A percentile compares a stretch with the other conserved stretches of the same genome.
phyloP scores from a whole-genome alignment of 2,113 vertebrate species.

The Myrmecobius fasciatus region DNA sequence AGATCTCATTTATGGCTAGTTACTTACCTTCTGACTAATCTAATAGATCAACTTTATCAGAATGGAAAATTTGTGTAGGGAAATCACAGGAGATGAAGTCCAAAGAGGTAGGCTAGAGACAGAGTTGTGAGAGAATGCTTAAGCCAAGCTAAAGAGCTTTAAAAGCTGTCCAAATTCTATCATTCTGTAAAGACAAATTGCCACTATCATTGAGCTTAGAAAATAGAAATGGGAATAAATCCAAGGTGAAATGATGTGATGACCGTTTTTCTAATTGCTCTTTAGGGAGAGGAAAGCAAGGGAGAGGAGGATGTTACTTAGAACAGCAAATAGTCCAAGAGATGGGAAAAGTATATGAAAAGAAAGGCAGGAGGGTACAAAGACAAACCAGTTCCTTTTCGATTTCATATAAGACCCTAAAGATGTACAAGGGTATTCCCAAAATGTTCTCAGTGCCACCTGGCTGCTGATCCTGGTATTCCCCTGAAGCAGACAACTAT shows the following conservation, averaged over 20 bases:
- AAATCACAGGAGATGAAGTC: not conserved
- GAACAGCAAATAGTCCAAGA: conserved; percentile 46
- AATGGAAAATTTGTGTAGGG: not conserved
- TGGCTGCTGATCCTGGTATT: not conserved
- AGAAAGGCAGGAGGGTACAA: conserved; percentile 33
- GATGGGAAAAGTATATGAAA: conserved; percentile 36
- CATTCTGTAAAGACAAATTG: not conserved
- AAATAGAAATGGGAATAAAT: not conserved
- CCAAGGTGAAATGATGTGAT: not conserved
- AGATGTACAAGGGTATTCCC: not conserved
- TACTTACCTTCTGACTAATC: not conserved
- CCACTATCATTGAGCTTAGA: not conserved
- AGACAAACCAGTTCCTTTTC: not conserved
- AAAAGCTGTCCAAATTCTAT: not conserved
- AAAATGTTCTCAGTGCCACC: not conserved
- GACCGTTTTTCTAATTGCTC: not conserved
- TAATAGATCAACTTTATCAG: not conserved
- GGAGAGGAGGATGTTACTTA: not conserved
- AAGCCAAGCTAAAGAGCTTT: not conserved
- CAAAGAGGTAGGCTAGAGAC: not conserved
- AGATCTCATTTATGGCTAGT: not conserved
- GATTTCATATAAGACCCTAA: not conserved
- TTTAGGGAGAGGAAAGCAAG: not conserved
- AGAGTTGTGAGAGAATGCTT: not conserved
- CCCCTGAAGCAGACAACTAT: not conserved